Evolutionary conservation across 1,140 invertebrate genomes (phyloP), one percentile per base, ranked within the genome.

Genomic region (Aporrectodea caliginosa): DNA sequence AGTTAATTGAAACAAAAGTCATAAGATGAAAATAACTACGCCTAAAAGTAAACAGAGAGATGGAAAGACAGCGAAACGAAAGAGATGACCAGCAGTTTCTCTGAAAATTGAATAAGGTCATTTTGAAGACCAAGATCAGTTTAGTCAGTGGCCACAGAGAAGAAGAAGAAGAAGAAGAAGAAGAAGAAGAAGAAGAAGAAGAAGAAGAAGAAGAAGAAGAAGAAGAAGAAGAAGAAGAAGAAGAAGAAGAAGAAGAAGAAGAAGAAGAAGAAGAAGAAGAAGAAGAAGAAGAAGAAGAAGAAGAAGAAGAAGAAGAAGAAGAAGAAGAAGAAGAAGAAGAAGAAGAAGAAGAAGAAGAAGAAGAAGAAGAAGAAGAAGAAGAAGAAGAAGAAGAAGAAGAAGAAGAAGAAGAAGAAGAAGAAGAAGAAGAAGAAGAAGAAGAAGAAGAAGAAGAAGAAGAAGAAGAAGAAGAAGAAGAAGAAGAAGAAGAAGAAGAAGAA

Each of bases 351-450:
- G 73, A 31, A 1, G 1, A 6, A 33, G 32, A 6, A 34, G 2
- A 14, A 30, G 30, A 22, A 30, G 30, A 14, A 30, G 30, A 22
- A 32, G 43, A 35, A 35, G 1, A 27, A 32, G 43, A 27, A 32
- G 43, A 27, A 35, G 43, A 27, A 32, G 43, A 16, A 32, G 43
- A 16, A 32, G 43, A 16, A 32, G 43, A 27, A 35, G 1, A 27
- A 32, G 1, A 27, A 32, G 1, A 27, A 32, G 1, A 27, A 32
- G 74, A 75, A 22, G 74, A 75, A 22, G 74, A 75, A 22, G 74
- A 75, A 22, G 74, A 75, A 22, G 74, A 75, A 22, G 74, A 75
- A 22, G 74, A 75, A 22, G 74, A 75, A 16, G 74, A 75, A 22
- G 74, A 75, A 16, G 74, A 75, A 22, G 74, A 75, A 22, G 74